phyloP scores from a whole-genome alignment of 2,888 invertebrate genomes.

The Meandrusa payeni region DNA sequence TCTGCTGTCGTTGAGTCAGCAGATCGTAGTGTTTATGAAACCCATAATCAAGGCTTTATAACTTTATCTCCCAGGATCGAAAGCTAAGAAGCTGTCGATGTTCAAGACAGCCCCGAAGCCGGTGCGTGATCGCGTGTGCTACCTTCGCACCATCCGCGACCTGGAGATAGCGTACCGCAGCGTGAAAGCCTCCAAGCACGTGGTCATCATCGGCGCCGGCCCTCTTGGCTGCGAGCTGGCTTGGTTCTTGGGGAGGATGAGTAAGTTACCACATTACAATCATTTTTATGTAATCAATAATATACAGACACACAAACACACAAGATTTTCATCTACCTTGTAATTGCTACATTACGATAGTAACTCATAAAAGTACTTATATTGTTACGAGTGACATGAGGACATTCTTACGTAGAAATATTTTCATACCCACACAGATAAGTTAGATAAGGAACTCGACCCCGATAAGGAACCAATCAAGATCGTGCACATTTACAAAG shows the following conservation, averaged over 20 bases:
- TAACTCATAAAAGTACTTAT: too few species aligned
- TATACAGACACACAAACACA: too few species aligned
- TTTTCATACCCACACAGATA: conserved; percentile 35
- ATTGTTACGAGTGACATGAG: too few species aligned
- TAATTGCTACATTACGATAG: too few species aligned
- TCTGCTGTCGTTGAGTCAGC: too few species aligned
- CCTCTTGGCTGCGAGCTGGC: conserved; percentile 60
- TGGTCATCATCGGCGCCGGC: conserved; percentile 61
- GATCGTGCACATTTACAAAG: conserved; percentile 55
- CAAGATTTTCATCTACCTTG: too few species aligned
- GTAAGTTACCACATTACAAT: conserved; percentile 47
- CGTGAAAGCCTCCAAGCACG: conserved; percentile 53
- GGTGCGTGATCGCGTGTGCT: conserved; percentile 51
- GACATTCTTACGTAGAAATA: too few species aligned
- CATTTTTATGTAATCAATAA: too few species aligned
- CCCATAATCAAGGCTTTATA: too few species aligned
- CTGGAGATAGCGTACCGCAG: conserved; percentile 57
- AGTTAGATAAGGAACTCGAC: conserved; percentile 37
- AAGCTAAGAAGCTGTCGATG: conserved; percentile 46
- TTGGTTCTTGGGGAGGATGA: conserved; percentile 55
- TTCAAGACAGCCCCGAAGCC: conserved; percentile 55
- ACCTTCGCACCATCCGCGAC: conserved; percentile 56
- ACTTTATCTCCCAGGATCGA: conserved; percentile 46
- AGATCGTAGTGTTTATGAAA: too few species aligned
- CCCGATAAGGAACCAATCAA: conserved; percentile 40